Evolutionary conservation across 2,888 invertebrate species (phyloP).

Genomic region (Cynaeus angustus): DNA sequence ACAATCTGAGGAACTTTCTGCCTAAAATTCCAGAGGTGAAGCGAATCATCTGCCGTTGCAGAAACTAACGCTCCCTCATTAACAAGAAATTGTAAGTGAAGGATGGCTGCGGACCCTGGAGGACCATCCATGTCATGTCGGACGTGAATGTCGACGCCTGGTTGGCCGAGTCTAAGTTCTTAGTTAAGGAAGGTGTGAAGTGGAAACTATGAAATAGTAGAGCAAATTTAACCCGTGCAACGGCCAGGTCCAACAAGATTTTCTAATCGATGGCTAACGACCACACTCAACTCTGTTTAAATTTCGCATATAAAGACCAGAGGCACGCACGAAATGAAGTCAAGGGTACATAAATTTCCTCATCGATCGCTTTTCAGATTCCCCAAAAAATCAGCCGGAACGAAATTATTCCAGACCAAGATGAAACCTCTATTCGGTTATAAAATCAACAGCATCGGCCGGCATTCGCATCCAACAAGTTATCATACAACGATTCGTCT

Average conservation of each 20-base stretch:
- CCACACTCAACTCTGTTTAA: too few relatives aligned
- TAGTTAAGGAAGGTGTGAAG: conserved; percentile 64
- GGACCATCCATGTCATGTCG: conserved; percentile 82
- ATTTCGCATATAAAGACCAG: background rate
- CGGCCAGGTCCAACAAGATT: too few relatives aligned
- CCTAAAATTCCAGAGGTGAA: conserved; percentile 98
- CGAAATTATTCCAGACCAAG: conserved; percentile 20
- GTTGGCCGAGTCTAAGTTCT: conserved; percentile 89
- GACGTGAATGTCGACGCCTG: conserved; percentile 96
- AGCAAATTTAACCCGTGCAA: too few relatives aligned
- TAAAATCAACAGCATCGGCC: conserved; percentile 12
- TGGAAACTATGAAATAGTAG: background rate
- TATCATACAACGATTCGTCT: conserved; percentile 27
- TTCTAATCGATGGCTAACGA: too few relatives aligned
- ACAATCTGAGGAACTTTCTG: conserved; percentile 96
- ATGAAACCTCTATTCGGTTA: conserved; percentile 9
- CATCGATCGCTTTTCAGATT: conserved; percentile 15
- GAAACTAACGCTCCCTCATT: conserved; percentile 98
- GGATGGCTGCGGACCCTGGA: conserved; percentile 80
- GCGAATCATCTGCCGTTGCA: conserved; percentile 95
- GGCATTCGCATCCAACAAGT: conserved; percentile 39
- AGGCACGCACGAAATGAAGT: background rate
- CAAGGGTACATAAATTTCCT: conserved; percentile 7
- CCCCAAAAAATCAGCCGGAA: conserved; percentile 6
- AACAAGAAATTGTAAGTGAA: conserved; percentile 94